Base-by-base conservation (phyloP, 2,888 invertebrate species). In the Pteria penguin region DNA sequence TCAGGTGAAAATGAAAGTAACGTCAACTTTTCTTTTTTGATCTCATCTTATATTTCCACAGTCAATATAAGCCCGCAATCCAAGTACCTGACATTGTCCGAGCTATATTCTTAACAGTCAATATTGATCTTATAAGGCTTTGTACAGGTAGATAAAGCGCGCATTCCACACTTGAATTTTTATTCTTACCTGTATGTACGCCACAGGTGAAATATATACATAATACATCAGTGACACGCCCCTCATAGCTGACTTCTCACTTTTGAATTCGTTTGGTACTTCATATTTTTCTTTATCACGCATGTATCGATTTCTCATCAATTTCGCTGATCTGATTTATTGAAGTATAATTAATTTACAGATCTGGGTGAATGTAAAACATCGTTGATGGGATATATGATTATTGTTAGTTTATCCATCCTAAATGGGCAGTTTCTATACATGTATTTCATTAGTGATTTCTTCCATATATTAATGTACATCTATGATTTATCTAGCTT, bases 81-180 rank as follows among this genome's bases (percentile, higher is more conserved):
- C 45, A 45, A 45, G 11, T 45, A 45, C 18, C 45, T 45, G 8
- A 45, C 45, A 45, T 45, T 45, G 45, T 45, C 45, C 18, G 18
- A 8, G 45, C 45, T 45, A 45, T 45, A 18, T 45, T 45, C 45
- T 45, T 45, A 45, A 45, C 18, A 45, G 67, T 73, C 60, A 73
- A 73, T 67, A 73, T 67, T 67, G 73, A 73, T 73, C 57, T 14
- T 27, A 57, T 55, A 18, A 45, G 45, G 8, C 45, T 45, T 67
- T 60, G 67, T 26, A 27, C 67, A 73, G 73, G 73, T 73, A 73
- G 73, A 73, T 73, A 73, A 73, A 73, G 67, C 60, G 66, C 73
- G 73, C 73, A 73, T 73, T 73, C 73, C 58, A 67, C 45, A 52
- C 32, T 54, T 55, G 29, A 22, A 26, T 67, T 52, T 54, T 52